Evolutionary conservation across 1,140 invertebrate species (phyloP), one percentile per base, ranked within the genome.

Genomic region (Drosophila persimilis): DNA sequence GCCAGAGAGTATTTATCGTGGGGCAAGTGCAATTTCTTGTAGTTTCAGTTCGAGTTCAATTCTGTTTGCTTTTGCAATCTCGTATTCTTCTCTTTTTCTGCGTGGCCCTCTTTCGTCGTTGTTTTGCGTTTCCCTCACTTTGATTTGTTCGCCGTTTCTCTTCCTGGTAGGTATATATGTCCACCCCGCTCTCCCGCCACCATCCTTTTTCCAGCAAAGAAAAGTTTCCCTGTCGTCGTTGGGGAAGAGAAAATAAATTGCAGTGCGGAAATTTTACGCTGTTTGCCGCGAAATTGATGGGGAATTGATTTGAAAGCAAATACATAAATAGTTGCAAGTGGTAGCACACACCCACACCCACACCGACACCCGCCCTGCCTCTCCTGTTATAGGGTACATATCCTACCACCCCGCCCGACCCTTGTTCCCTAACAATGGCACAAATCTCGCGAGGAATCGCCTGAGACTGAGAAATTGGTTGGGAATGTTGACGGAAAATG

Each of bases 261-360:
- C 81, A 77, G 46, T 81, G 81, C 73, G 71, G 54, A 85, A 86
- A 81, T 86, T 85, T 81, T 85, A 77, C 63, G 77, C 80, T 75
- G 77, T 67, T 69, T 71, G 70, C 77, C 73, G 81, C 81, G 73
- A 86, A 85, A 85, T 85, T 85, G 81, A 85, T 85, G 81, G 81
- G 73, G 83, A 85, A 85, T 85, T 85, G 81, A 85, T 85, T 85
- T 81, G 81, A 85, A 85, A 85, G 81, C 81, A 85, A 85, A 85
- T 85, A 85, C 81, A 85, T 85, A 85, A 86, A 84, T 84, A 84
- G 80, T 73, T 73, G 71, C 71, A 57, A 73, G 58, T 62, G 44
- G 48, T 55, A 73, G 70, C 58, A 60, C 50, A 54, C 6, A 24
- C 51, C 31, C 11, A 15, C 20, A 20, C 20, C 20, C 20, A 20